Percentiles rank a stretch among this genome's conserved stretches.
These are phyloP conservation scores for Centruroides sculpturatus DNA, from an alignment of 1,140 invertebrate species.

Conservation along the genomic window DNA sequence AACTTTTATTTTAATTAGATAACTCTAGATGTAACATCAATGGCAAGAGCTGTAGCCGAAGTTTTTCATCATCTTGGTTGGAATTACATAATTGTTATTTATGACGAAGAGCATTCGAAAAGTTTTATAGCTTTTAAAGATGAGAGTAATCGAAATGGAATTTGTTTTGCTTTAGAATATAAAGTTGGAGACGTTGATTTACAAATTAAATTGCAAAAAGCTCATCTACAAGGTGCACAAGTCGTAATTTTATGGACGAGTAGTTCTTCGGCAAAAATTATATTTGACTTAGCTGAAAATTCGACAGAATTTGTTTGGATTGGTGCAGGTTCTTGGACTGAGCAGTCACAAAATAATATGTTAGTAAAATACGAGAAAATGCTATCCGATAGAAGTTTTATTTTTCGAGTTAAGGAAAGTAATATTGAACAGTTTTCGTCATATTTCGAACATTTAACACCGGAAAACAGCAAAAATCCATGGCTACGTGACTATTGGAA, in stretches of 20 bases:
- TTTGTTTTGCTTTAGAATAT: conserved; percentile 19
- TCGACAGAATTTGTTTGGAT: too few relatives aligned
- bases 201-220: not conserved
- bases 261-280: conserved; percentile 3
- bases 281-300: too few relatives aligned
- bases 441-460: too few relatives aligned
- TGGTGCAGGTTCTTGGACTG: conserved; percentile 15
- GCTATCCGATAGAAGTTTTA: too few relatives aligned
- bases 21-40: conserved; percentile 9
- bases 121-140: conserved; percentile 23
- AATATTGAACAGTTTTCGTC: too few relatives aligned
- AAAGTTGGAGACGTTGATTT: not conserved
- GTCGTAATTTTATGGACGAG: conserved; percentile 14
- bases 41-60: conserved; percentile 23
- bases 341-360: not conserved
- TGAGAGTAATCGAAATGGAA: conserved; percentile 5
- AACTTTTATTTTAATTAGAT: too few relatives aligned
- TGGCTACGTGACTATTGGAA: too few relatives aligned
- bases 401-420: too few relatives aligned
- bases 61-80: conserved; percentile 23
- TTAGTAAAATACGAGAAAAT: too few relatives aligned
- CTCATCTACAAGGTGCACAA: conserved; percentile 13
- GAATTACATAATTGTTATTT: conserved; percentile 13
- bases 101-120: conserved; percentile 24
- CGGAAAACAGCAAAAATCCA: too few relatives aligned